Evolutionary conservation across 2,113 vertebrate genomes (phyloP).

Genomic region (Ramphastos sulfuratus): DNA sequence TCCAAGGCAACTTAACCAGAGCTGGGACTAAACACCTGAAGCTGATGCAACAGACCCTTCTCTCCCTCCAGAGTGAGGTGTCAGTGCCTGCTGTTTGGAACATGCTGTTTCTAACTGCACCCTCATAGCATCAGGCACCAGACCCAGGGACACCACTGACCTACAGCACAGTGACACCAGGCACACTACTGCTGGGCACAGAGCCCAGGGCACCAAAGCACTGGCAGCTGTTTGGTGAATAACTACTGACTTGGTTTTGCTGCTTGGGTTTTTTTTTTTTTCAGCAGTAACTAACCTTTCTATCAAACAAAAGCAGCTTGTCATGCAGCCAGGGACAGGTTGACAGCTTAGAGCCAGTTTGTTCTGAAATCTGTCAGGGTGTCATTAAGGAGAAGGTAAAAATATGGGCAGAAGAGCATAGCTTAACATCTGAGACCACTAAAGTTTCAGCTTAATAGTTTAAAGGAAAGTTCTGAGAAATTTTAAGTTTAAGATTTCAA

Average conservation of each 20-base stretch:
- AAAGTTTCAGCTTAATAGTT: neutral
- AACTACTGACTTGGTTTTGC: neutral
- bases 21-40: neutral
- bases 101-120: neutral
- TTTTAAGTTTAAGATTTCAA: neutral
- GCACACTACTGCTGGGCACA: neutral
- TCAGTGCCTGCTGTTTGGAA: neutral
- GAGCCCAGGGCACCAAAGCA: neutral
- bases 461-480: neutral
- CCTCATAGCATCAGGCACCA: neutral
- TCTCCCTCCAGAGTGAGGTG: constrained; percentile 3
- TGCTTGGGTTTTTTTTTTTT: neutral
- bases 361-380: neutral
- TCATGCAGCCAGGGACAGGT: neutral
- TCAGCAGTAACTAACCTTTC: neutral
- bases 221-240: neutral
- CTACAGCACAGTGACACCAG: neutral
- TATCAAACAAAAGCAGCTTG: neutral
- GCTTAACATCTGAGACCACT: neutral
- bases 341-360: neutral
- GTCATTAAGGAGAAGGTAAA: neutral
- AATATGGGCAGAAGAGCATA: neutral
- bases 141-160: neutral
- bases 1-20: neutral
- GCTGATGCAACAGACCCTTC: neutral